Evolutionary conservation across 2,888 invertebrate species (phyloP).

Genomic region (Oligia fasciuncula): DNA sequence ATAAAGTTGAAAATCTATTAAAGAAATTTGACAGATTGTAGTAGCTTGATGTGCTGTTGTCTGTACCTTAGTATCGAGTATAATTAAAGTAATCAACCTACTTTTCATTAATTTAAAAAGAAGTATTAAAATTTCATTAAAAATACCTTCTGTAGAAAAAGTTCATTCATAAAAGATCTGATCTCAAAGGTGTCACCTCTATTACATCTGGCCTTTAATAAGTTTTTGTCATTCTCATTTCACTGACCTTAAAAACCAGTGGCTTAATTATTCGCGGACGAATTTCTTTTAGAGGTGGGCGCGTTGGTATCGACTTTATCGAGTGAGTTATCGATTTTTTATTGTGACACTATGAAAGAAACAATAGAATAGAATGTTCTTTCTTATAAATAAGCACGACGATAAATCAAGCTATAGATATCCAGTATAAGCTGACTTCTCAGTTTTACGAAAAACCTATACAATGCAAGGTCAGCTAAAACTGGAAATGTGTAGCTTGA

Average conservation of each 20-base stretch:
- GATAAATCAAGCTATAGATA: neutral
- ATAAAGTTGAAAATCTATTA: too few relatives aligned
- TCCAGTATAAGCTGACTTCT: neutral
- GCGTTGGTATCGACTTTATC: neutral
- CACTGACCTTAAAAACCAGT: conserved; percentile 61
- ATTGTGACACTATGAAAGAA: neutral
- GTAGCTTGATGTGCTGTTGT: too few relatives aligned
- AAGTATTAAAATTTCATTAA: conserved; percentile 29
- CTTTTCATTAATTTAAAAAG: conserved; percentile 27
- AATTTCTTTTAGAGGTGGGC: conserved; percentile 49
- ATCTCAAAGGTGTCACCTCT: conserved; percentile 39
- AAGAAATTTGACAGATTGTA: too few relatives aligned
- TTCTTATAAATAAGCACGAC: neutral
- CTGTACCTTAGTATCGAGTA: too few relatives aligned
- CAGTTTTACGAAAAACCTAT: too few relatives aligned
- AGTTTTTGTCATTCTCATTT: conserved; percentile 61
- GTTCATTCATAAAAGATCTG: conserved; percentile 33
- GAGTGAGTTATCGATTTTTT: conserved; percentile 19
- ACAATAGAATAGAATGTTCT: neutral
- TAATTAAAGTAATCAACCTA: neutral
- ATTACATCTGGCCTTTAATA: conserved; percentile 41
- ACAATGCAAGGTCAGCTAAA: neutral
- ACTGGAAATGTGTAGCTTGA: neutral
- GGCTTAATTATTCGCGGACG: conserved; percentile 49
- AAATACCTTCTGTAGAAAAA: conserved; percentile 31